phyloP scores from a whole-genome alignment of 1,140 invertebrate species.

The Bombus pascuorum region DNA sequence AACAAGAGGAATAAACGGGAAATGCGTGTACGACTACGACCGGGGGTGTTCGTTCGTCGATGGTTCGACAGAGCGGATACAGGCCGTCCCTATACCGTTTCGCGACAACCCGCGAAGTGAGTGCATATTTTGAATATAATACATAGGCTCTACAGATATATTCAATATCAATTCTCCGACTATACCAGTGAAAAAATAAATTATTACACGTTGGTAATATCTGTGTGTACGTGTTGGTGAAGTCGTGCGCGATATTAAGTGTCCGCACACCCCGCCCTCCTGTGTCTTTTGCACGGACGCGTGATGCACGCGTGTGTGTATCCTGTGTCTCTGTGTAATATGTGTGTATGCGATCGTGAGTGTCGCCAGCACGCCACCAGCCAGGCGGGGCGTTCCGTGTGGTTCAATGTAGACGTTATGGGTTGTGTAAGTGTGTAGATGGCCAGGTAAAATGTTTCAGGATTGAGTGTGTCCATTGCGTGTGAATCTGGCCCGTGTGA shows the following conservation, averaged over 20 bases:
- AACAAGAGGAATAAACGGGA: neutral
- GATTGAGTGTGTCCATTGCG: constrained; percentile 19
- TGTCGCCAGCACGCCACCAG: neutral
- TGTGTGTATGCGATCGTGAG: neutral
- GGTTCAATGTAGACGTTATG: constrained; percentile 10
- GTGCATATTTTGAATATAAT: constrained; percentile 80
- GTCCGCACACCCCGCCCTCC: constrained; percentile 24
- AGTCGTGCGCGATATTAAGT: constrained; percentile 51
- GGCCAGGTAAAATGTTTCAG: constrained; percentile 17
- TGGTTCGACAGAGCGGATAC: constrained; percentile 14
- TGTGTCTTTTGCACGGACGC: constrained; percentile 19
- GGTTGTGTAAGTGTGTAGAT: neutral
- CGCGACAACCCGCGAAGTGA: constrained; percentile 76
- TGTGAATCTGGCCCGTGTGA: constrained; percentile 9
- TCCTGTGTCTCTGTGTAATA: constrained; percentile 14
- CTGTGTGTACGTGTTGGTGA: constrained; percentile 71
- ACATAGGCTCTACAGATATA: constrained; percentile 82
- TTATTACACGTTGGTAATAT: constrained; percentile 81
- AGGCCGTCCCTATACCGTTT: constrained; percentile 59
- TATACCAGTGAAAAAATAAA: constrained; percentile 84
- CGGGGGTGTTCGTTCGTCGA: constrained; percentile 40
- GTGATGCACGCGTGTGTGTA: constrained; percentile 7
- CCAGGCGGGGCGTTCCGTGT: constrained; percentile 1
- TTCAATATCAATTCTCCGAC: constrained; percentile 79
- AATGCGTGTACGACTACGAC: neutral